Base-by-base conservation (phyloP, 2,888 invertebrate species). In the Hanleya hanleyi region DNA sequence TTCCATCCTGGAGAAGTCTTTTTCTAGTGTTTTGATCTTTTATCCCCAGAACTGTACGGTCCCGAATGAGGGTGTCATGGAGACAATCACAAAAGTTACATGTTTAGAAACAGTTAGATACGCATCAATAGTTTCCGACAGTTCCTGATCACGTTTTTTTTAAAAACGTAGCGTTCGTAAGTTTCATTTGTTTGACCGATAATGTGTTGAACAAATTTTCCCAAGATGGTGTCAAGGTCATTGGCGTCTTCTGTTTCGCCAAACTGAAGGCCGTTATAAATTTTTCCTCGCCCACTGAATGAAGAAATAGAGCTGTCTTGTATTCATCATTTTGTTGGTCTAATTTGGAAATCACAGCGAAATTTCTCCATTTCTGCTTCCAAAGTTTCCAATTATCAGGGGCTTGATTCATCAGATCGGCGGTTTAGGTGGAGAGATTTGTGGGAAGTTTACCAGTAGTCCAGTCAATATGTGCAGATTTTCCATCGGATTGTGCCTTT, bases 51-150 rank as follows among this genome's bases (percentile, higher is more conserved):
- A 64, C 64, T 18, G 36, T 37, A 36, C 64, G 18, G 35, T 64
- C 64, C 1, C 35, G 64, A 26, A 64, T 64, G 37, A 64, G 3
- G 1, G 64, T 5, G 26, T 64, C 64, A 29, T 36, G 64, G 12
- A 64, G 22, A n/a, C 64, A 64, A 15, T 64, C 64, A 64, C 64
- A 64, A 9, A 64, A 64, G 29, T 64, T 33, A 64, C 35, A 64
- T 15, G 64, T 36, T n/a, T 64, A 18, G 18, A 37, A 18, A n/a
- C 5, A 3, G 9, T 36, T 18, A 64, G 9, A 35, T 64, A 64
- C 1, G 15, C 26, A 26, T 33, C 64, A 64, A 64, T 64, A 64
- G 15, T 36, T 64, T 64, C 64, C 15, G 57, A 7, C 22, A 26
- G 22, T 18, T 26, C 26, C 32, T 57, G 57, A 29, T 57, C 57